Conservation (phyloP, 2,797 vertebrate species). For the Mastacembelus armatus region DNA sequence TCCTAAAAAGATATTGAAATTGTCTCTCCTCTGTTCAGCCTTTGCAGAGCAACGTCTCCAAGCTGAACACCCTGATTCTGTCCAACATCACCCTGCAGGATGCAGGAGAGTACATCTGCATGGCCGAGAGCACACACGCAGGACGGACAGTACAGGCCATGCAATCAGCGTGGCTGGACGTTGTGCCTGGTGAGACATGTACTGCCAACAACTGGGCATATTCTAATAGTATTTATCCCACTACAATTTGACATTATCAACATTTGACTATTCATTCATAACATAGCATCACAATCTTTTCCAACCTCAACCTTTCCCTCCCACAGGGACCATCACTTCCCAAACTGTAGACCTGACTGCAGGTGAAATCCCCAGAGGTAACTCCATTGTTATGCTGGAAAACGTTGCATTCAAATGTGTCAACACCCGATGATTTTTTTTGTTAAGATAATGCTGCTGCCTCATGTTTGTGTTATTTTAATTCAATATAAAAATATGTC, state of each 20-base stretch:
- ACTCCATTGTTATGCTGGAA: too few relatives aligned
- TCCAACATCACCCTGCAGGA: slow-evolving; percentile 77
- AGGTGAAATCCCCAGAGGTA: slow-evolving; percentile 66
- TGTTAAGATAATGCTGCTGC: too few relatives aligned
- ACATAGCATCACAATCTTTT: not conserved
- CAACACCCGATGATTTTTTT: too few relatives aligned
- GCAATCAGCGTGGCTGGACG: slow-evolving; percentile 82
- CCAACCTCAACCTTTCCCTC: slow-evolving; percentile 5
- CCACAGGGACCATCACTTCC: slow-evolving; percentile 60
- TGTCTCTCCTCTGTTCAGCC: slow-evolving; percentile 52
- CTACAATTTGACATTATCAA: not conserved
- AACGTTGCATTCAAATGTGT: not conserved
- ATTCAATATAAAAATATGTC: not conserved
- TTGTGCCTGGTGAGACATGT: slow-evolving; percentile 76
- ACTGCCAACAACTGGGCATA: not conserved
- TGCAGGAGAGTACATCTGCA: slow-evolving; percentile 83
- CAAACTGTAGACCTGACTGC: slow-evolving; percentile 35
- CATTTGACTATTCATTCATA: not conserved
- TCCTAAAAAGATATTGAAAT: not conserved
- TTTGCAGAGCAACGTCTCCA: slow-evolving; percentile 76
- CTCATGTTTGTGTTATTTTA: not conserved
- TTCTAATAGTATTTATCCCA: not conserved
- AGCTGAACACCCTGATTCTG: slow-evolving; percentile 77
- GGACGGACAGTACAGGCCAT: slow-evolving; percentile 64
- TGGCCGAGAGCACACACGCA: slow-evolving; percentile 70